A percentile compares a stretch with the other conserved stretches of the same genome.
These are phyloP conservation scores for Motacilla tschutschensis DNA, from an alignment of 2,113 vertebrate species.

Conservation along the genomic window DNA sequence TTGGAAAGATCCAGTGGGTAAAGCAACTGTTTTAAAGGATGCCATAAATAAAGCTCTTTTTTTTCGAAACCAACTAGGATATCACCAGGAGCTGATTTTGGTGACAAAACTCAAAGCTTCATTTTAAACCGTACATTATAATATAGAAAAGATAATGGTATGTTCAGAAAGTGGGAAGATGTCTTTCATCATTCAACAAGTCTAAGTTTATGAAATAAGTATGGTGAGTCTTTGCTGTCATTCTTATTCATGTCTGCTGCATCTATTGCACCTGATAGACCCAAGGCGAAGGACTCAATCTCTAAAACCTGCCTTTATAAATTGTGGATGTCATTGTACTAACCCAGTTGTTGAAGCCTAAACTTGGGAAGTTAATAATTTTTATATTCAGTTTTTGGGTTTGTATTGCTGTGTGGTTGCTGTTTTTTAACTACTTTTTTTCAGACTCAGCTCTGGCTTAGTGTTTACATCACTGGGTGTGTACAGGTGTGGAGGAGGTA, in stretches of 20 bases:
- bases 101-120: conserved; percentile 40
- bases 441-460: neutral
- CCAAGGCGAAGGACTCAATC: neutral
- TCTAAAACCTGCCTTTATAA: conserved; percentile 12
- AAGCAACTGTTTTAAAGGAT: conserved; percentile 44
- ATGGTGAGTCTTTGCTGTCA: neutral
- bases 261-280: neutral
- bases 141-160: neutral
- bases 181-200: conserved; percentile 5
- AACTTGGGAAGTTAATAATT: neutral
- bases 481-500: neutral
- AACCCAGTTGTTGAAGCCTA: neutral
- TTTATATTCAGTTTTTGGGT: neutral
- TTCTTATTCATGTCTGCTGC: conserved; percentile 12
- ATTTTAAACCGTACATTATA: conserved; percentile 40
- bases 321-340: neutral
- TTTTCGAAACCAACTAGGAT: neutral
- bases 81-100: conserved; percentile 8
- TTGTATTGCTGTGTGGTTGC: neutral
- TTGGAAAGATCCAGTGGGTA: conserved; percentile 40
- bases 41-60: neutral
- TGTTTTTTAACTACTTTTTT: neutral
- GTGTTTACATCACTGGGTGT: neutral
- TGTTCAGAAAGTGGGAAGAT: neutral
- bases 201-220: conserved; percentile 32